Percentiles rank a stretch among this genome's conserved stretches.
Conservation (phyloP, 2,797 vertebrate genomes). For the Rousettus madagascariensis region DNA sequence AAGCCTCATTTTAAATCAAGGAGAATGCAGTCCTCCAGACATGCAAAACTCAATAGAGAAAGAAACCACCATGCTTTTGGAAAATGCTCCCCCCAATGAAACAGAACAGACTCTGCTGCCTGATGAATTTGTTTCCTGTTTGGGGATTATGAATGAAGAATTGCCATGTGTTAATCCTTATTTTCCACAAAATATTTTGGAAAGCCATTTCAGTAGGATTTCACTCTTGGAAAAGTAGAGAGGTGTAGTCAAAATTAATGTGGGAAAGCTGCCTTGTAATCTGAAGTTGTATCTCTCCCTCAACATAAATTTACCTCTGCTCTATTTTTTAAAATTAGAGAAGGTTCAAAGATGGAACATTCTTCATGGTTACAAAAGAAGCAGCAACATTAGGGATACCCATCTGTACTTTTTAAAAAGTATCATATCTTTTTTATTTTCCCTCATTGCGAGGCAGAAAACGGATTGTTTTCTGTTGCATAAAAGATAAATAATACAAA, state of each 20-base stretch:
- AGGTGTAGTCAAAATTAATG: neutral
- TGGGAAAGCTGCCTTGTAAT: rapidly evolving
- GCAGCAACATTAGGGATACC: neutral
- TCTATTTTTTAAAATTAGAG: neutral
- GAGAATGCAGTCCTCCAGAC: conserved; percentile 52
- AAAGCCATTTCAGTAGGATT: neutral
- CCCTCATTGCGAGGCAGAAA: neutral
- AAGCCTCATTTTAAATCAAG: conserved; percentile 78
- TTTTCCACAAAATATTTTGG: conserved; percentile 82
- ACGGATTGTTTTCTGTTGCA: neutral
- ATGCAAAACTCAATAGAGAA: neutral
- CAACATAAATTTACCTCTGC: neutral
- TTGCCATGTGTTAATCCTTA: conserved; percentile 74
- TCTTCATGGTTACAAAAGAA: neutral
- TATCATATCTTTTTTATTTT: neutral
- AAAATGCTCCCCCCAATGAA: neutral
- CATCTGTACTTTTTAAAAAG: neutral
- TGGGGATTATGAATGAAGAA: conserved; percentile 70
- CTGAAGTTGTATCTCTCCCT: neutral
- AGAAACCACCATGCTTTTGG: neutral
- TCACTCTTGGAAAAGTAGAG: neutral
- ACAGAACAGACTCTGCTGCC: conserved; percentile 80
- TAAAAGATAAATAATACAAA: neutral
- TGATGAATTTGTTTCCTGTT: conserved; percentile 80
- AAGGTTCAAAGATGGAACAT: neutral